Evolutionary conservation across 2,113 vertebrate genomes (phyloP).

Genomic region (Trichechus manatus): DNA sequence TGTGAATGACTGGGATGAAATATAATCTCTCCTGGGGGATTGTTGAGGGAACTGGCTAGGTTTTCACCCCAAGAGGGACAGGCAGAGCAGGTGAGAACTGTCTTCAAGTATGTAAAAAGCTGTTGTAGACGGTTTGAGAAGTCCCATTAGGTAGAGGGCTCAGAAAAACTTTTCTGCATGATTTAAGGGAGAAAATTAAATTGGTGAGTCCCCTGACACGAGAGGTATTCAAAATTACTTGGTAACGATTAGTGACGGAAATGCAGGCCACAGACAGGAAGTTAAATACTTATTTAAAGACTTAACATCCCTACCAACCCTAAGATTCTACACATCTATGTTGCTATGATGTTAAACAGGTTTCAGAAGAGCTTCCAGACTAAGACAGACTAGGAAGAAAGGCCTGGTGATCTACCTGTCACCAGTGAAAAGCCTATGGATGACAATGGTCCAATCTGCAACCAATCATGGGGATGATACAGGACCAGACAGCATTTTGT

Average conservation of each 20-base stretch:
- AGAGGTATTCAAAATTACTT: neutral
- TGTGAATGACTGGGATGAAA: neutral
- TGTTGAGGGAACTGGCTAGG: neutral
- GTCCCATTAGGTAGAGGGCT: neutral
- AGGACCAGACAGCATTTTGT: neutral
- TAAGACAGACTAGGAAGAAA: neutral
- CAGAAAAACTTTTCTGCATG: neutral
- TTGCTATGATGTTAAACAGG: neutral
- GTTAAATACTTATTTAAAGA: neutral
- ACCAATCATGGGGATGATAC: neutral
- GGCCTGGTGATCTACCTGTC: neutral
- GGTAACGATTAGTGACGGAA: neutral
- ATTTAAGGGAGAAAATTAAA: slow-evolving; percentile 28
- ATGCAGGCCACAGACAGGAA: neutral
- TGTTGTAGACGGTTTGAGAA: neutral
- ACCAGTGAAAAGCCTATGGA: neutral
- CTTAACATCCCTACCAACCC: neutral
- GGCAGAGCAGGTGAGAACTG: neutral
- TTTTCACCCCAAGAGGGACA: neutral
- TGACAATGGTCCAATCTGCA: neutral
- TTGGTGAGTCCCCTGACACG: neutral
- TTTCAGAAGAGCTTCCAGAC: neutral
- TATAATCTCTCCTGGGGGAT: neutral
- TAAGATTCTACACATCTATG: neutral
- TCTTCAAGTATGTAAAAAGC: neutral